Percentiles rank a stretch among this genome's conserved stretches.
Conservation (phyloP, 2,113 vertebrate genomes). For the Brachyhypopomus occidentalis region DNA sequence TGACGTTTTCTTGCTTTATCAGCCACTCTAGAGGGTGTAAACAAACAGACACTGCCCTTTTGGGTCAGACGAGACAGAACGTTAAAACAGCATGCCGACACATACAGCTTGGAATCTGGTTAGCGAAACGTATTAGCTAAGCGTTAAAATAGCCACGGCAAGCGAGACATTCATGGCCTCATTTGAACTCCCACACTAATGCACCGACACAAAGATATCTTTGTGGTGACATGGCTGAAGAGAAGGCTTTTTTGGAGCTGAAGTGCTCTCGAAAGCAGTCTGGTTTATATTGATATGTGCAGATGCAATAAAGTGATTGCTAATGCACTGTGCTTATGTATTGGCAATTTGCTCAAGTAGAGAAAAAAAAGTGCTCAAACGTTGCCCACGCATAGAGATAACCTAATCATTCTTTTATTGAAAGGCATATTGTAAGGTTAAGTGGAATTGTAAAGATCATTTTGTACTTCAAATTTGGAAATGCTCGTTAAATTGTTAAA, state of each 20-base stretch:
- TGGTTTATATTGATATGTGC: slow-evolving; percentile 21
- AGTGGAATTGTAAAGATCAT: not conserved
- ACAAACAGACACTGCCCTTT: slow-evolving; percentile 24
- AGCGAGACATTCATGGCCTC: slow-evolving; percentile 14
- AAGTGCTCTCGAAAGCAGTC: slow-evolving; percentile 26
- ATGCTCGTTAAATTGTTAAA: too few relatives aligned
- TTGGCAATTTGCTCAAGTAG: not conserved
- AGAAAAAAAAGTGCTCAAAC: not conserved
- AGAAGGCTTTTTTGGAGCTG: not conserved
- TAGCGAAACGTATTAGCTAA: not conserved
- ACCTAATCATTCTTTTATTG: not conserved
- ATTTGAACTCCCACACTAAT: slow-evolving; percentile 14
- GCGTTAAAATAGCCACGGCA: slow-evolving; percentile 12
- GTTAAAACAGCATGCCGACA: slow-evolving; percentile 17
- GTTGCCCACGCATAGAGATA: not conserved
- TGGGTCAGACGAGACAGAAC: not conserved
- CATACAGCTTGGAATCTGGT: not conserved
- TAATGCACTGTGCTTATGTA: slow-evolving; percentile 6
- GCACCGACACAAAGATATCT: slow-evolving; percentile 35
- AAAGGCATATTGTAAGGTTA: not conserved
- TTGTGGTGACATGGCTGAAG: slow-evolving; percentile 29
- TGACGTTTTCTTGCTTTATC: slow-evolving; percentile 7
- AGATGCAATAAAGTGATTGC: slow-evolving; percentile 5
- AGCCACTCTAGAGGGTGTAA: slow-evolving; percentile 10
- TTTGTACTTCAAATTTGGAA: too few relatives aligned